These are phyloP conservation scores for Tylochromis polylepis DNA, from an alignment of 2,113 vertebrate genomes.

Conservation along the genomic window DNA sequence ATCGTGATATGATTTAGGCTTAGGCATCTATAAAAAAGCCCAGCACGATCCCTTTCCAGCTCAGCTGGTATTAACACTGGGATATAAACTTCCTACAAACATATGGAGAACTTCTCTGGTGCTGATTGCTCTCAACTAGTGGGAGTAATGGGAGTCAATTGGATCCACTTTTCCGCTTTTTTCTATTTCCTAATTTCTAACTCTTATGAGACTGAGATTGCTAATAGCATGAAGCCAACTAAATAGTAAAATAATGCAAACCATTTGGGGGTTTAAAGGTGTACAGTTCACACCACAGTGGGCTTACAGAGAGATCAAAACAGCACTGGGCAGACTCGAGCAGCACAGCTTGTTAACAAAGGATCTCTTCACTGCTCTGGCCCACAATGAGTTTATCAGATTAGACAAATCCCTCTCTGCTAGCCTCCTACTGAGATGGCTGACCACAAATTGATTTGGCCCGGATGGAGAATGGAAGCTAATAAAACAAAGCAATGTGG, in stretches of 20 bases:
- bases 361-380: slow-evolving; percentile 37
- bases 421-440: slow-evolving; percentile 36
- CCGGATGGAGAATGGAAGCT: slow-evolving; percentile 11
- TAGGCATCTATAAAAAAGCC: not conserved
- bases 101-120: not conserved
- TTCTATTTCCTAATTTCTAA: not conserved
- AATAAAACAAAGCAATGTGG: slow-evolving; percentile 37
- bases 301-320: slow-evolving; percentile 24
- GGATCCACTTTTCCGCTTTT: not conserved
- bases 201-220: not conserved
- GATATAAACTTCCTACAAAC: not conserved
- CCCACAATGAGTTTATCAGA: slow-evolving; percentile 56
- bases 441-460: slow-evolving; percentile 38
- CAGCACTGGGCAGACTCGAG: not conserved
- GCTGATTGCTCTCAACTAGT: not conserved
- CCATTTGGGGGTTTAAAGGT: not conserved
- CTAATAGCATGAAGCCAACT: not conserved
- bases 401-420: slow-evolving; percentile 42
- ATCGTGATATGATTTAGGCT: not conserved
- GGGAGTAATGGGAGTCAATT: not conserved
- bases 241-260: not conserved
- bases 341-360: slow-evolving; percentile 38
- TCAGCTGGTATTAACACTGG: not conserved
- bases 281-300: not conserved
- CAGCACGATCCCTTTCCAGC: not conserved